Percentiles rank a stretch among this genome's conserved stretches.
Conservation (phyloP, 2,888 invertebrate species). For the Stegana nigrithorax region DNA sequence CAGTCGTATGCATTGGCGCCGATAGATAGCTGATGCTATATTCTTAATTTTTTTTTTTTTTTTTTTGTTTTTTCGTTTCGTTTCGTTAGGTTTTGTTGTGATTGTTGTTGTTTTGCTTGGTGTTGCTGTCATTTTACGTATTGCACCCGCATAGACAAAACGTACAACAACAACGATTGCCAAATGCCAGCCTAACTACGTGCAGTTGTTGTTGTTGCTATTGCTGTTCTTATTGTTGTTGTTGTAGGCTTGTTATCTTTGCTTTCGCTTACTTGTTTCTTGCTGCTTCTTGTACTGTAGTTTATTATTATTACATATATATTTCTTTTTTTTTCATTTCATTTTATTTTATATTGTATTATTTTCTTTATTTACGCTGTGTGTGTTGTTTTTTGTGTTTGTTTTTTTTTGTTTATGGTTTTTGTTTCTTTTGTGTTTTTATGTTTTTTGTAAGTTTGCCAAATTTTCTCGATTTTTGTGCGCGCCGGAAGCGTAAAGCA, state of each 20-base stretch:
- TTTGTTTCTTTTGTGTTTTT: not conserved
- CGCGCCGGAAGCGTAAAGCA: no score
- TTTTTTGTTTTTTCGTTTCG: not conserved
- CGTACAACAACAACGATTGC: no score
- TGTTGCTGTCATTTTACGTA: no score
- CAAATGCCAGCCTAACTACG: slow-evolving; percentile 21
- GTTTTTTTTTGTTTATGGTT: not conserved
- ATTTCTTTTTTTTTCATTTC: no score
- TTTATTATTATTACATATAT: no score
- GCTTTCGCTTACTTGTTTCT: no score
- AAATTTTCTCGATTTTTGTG: not conserved
- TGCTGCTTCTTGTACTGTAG: no score
- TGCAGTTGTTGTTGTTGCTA: slow-evolving; percentile 30
- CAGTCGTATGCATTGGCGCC: slow-evolving; percentile 60
- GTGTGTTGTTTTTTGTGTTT: not conserved
- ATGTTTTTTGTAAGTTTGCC: not conserved
- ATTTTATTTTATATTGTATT: no score
- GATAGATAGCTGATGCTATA: slow-evolving; percentile 62
- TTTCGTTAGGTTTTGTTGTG: slow-evolving; percentile 15
- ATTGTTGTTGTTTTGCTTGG: slow-evolving; percentile 19
- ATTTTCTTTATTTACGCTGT: no score
- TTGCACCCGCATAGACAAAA: no score
- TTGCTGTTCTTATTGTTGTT: no score
- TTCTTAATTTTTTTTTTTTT: slow-evolving; percentile 30
- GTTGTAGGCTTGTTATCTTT: no score